Base-by-base conservation (phyloP, 2,888 invertebrate genomes). In the Hypsopygia costalis region DNA sequence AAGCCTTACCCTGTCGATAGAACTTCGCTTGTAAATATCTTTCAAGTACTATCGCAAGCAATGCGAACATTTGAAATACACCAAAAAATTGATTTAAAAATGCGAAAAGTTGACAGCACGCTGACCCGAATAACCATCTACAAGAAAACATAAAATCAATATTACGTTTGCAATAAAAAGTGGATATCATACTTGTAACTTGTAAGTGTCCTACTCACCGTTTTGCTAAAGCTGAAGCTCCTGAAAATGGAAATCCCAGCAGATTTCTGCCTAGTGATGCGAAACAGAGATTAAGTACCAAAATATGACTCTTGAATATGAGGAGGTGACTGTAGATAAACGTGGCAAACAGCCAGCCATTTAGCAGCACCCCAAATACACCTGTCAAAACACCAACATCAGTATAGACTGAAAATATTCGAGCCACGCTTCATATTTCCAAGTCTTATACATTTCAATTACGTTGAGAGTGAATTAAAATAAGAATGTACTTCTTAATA, bases 71-170 rank as follows among this genome's bases (percentile, higher is more conserved):
- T 81, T 90, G 90, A 62, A 89, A 87, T 47, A 89, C 77, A 64
- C 89, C 90, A 62, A 90, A 79, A 55, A 90, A 86, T 66, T 90
- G 89, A 59, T 89, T 88, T 53, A 90, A 68, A 69, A 90, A 91
- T 43, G 89, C 91, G 55, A 83, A 90, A 39, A 90, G 65, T 58
- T 90, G 88, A 63, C 91, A 91, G 63, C 90, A 87, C 41, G 82
- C 70, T 44, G 81, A 62, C 30, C 90, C 90, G 58, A 90, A 91
- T 35, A 91, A 58, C 91, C 91, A 91, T 80, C 91, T 91, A 20
- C 5, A 33, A 39, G 8, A 33, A 44, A 41, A 28, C 37, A 42
- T 4, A 16, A 16, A 16, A 16, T 16, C 4, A 16, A 16, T 16
- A n/a, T n/a, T n/a, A n/a, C n/a, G n/a, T n/a, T n/a, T n/a, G n/a